These are phyloP conservation scores for Acronicta alni DNA, from an alignment of 2,888 invertebrate genomes.

Conservation along the genomic window DNA sequence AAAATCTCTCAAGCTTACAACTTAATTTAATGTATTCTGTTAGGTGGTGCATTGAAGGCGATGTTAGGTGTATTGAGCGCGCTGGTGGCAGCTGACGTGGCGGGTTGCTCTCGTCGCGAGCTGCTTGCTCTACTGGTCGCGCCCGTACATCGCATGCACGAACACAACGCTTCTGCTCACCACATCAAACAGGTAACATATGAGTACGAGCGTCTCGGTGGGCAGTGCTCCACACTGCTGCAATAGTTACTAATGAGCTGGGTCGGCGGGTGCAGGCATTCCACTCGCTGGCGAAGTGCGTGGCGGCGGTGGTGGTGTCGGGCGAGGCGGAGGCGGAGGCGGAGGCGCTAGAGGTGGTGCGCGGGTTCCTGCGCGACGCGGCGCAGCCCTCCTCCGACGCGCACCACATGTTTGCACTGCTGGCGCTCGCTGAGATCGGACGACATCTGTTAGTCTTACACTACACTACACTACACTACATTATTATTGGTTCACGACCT, in stretches of 20 bases:
- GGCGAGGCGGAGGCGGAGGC: slow-evolving; percentile 90
- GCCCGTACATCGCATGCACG: slow-evolving; percentile 89
- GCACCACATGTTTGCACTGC: slow-evolving; percentile 96
- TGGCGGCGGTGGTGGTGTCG: slow-evolving; percentile 96
- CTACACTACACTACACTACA: too few relatives aligned
- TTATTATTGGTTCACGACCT: too few relatives aligned
- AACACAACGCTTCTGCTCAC: slow-evolving; percentile 84
- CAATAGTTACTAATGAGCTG: too few relatives aligned
- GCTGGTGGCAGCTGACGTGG: slow-evolving; percentile 94
- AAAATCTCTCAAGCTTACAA: background rate
- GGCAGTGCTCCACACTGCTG: too few relatives aligned
- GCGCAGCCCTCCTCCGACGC: slow-evolving; percentile 92
- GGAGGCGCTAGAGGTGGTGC: slow-evolving; percentile 81
- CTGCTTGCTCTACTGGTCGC: slow-evolving; percentile 93
- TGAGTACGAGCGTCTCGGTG: too few relatives aligned
- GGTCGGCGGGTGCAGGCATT: slow-evolving; percentile 92
- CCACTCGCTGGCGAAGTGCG: slow-evolving; percentile 98
- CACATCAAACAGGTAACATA: slow-evolving; percentile 89
- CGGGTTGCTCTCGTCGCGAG: slow-evolving; percentile 94
- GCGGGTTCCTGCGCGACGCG: slow-evolving; percentile 91
- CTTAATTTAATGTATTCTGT: background rate
- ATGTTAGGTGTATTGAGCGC: slow-evolving; percentile 98
- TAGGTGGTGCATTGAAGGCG: slow-evolving; percentile 96
- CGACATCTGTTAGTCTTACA: slow-evolving; percentile 93
- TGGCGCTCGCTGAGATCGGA: slow-evolving; percentile 99